phyloP scores from a whole-genome alignment of 2,113 vertebrate genomes.

The Callocephalon fimbriatum region DNA sequence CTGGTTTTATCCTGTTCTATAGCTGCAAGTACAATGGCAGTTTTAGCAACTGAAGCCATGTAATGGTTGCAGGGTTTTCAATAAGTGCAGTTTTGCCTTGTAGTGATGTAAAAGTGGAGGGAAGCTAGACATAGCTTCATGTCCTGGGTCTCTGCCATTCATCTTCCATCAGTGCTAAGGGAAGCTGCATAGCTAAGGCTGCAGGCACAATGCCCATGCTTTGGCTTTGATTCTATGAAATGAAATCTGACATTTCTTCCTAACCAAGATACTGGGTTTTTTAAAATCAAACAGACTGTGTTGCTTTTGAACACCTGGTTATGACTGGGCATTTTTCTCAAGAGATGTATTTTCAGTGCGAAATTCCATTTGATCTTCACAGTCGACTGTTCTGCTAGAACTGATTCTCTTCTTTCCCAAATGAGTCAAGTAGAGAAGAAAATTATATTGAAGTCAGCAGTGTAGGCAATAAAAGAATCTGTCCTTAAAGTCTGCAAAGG shows the following conservation, averaged over 20 bases:
- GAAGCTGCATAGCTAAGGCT: neutral
- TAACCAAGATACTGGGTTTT: fast-evolving
- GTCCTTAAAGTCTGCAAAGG: neutral
- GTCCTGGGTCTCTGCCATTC: neutral
- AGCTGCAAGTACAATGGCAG: neutral
- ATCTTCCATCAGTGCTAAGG: neutral
- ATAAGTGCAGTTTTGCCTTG: neutral
- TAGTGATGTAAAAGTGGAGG: neutral
- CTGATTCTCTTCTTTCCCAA: neutral
- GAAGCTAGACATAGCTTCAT: neutral
- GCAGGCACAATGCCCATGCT: neutral
- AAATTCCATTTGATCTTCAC: neutral
- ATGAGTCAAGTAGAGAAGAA: neutral
- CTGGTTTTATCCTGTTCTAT: neutral
- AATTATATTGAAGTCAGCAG: neutral
- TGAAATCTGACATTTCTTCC: neutral
- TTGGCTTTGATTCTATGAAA: fast-evolving
- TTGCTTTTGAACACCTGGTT: neutral
- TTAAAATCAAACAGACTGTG: neutral
- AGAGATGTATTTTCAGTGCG: neutral
- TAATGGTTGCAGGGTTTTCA: neutral
- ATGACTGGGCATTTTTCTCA: neutral
- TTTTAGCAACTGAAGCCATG: neutral
- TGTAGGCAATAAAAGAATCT: neutral
- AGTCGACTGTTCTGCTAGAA: neutral